A percentile compares a stretch with the other conserved stretches of the same genome.
phyloP scores from a whole-genome alignment of 2,888 invertebrate species.

The Acanthococcus lagerstroemiae region DNA sequence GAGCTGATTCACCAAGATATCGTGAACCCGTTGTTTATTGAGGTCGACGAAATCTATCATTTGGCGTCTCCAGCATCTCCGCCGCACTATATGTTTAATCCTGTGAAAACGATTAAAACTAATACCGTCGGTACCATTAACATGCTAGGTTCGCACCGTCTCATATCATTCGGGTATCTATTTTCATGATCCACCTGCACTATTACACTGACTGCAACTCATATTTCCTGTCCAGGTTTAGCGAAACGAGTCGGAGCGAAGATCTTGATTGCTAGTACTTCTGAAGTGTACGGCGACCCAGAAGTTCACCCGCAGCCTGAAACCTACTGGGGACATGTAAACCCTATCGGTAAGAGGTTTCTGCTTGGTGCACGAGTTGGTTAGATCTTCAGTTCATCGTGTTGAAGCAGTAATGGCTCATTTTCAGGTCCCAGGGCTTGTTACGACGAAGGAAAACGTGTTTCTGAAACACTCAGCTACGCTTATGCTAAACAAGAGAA shows the following conservation, averaged over 20 bases:
- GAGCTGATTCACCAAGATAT: slow-evolving; percentile 98
- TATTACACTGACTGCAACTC: no score
- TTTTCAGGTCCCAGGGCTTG: slow-evolving; percentile 78
- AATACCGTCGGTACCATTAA: slow-evolving; percentile 95
- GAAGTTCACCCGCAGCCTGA: slow-evolving; percentile 96
- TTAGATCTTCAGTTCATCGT: not conserved
- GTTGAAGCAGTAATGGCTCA: slow-evolving; percentile 11
- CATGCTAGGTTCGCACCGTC: slow-evolving; percentile 58
- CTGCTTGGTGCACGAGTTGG: not conserved
- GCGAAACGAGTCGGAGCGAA: slow-evolving; percentile 87
- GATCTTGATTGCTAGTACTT: slow-evolving; percentile 92
- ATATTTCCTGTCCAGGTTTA: slow-evolving; percentile 52
- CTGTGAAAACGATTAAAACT: slow-evolving; percentile 98
- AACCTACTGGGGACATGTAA: slow-evolving; percentile 98
- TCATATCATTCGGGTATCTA: not conserved
- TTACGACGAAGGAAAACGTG: slow-evolving; percentile 98
- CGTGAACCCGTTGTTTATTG: slow-evolving; percentile 92
- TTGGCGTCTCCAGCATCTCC: slow-evolving; percentile 98
- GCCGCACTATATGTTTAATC: slow-evolving; percentile 99
- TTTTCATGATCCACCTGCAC: not conserved
- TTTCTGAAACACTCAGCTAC: slow-evolving; percentile 89
- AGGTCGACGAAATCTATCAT: slow-evolving; percentile 97
- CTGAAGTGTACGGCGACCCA: slow-evolving; percentile 98
- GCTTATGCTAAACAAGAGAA: slow-evolving; percentile 97
- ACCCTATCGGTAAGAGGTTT: slow-evolving; percentile 69